Evolutionary conservation across 2,797 vertebrate genomes (phyloP), one percentile per base, ranked within the genome.

Genomic region (Rhinoraja longicauda): DNA sequence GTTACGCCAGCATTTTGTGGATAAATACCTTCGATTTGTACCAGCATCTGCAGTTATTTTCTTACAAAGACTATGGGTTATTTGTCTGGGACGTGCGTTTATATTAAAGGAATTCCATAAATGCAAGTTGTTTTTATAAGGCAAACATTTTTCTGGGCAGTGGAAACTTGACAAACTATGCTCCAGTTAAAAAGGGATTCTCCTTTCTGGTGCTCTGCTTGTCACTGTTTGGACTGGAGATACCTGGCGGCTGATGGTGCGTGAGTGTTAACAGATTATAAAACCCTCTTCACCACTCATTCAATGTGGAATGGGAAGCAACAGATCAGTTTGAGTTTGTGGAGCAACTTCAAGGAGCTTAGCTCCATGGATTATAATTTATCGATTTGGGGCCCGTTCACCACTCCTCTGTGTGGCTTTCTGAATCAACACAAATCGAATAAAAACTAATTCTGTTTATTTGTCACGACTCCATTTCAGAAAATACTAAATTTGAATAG

Each of bases 281-380:
- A 29, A 75, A 36, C 70, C 75, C 70, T 62, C 32, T 45, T 92
- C 90, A 92, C 90, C 72, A 26, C 70, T 75, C 67, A 92, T 39
- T 53, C 26, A 53, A 72, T 36, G 45, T 72, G 90, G 90, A 73
- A 70, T 67, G 88, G 12, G 15, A 91, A 92, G 90, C 24, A 70
- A 92, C 73, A 92, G 70, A 92, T 92, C 90, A 92, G 67, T 10
- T 45, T 73, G 70, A 75, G 45, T 24, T n/a, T 45, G 70, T 90
- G 53, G 64, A 73, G 70, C 36, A 72, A 53, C 67, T 73, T 26
- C 70, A 73, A 73, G 70, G 32, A 73, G 90, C 21, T 92, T 73
- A 92, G 67, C 90, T 57, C 70, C 70, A 29, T 73, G 90, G 90
- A 72, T 73, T 92, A 92, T 53, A 75, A 15, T 73, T 73, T 53